Base-by-base conservation (phyloP, 2,888 invertebrate species). In the Agriopis aurantiaria region DNA sequence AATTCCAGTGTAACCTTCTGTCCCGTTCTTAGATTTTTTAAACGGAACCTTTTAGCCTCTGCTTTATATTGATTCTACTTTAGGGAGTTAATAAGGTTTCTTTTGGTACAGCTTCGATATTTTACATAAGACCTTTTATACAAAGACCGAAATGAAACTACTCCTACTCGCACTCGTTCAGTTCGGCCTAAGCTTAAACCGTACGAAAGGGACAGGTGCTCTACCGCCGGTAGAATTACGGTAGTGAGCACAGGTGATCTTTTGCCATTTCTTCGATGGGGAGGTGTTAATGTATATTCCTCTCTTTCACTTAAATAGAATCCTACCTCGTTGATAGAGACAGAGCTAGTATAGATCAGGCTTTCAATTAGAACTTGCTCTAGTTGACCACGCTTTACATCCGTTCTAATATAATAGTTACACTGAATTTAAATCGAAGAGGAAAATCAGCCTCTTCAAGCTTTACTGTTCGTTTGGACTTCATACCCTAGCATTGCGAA, bases 201-300 rank as follows among this genome's bases (percentile, higher is more conserved):
- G 91, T 87, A 91, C 84, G 94, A 95, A 92, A 94, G 93, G 93
- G 95, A 94, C 93, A 92, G 94, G 92, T 93, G 93, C 91, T 90
- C 87, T 91, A 92, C 91, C 89, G 89, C 68, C 73, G 88, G 90
- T 90, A 90, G 89, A 92, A 93, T 94, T 93, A 92, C 94, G 88
- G 94, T 93, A 94, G 94, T 94, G 92, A 94, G 91, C 95, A 94
- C 92, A 93, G 93, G 92, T 94, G 94, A 94, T 93, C 94, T 94
- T 95, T 93, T 89, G 90, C 85, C 85, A 90, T 91, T 91, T 89
- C 88, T 89, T 87, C 78, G 81, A 73, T 83, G 83, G 83, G 88
- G 81, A 90, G 88, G 91, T 90, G 89, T 87, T 86, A 90, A 91
- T 90, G 78, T 92, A 91, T 86, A 88, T 71, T 83, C 81, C 73